These are phyloP conservation scores for Calypte anna DNA, from an alignment of 2,113 vertebrate genomes.

Conservation along the genomic window DNA sequence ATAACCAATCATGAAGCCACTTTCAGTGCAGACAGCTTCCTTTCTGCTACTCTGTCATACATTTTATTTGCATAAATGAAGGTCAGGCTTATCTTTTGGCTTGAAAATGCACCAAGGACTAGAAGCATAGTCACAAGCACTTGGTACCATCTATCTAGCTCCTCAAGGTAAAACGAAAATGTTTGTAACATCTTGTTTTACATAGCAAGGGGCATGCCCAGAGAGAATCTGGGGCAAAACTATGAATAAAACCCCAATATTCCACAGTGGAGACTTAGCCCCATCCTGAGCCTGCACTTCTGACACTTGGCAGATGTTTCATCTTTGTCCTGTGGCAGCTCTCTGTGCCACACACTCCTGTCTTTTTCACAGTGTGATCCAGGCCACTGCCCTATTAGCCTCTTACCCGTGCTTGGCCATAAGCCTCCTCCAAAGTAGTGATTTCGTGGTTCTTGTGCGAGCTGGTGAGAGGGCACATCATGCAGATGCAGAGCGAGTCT, in stretches of 20 bases:
- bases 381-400: not conserved
- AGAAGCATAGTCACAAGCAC: not conserved
- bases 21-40: not conserved
- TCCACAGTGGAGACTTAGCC: not conserved
- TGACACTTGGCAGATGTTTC: not conserved
- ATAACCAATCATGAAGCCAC: not conserved
- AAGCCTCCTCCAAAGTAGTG: slow-evolving; percentile 5
- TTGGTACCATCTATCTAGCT: not conserved
- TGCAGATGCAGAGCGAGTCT: slow-evolving; percentile 79
- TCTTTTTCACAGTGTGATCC: not conserved
- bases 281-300: not conserved
- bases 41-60: not conserved
- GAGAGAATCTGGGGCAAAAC: not conserved
- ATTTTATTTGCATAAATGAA: not conserved
- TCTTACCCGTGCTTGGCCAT: not conserved
- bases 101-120: not conserved
- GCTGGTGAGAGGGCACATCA: slow-evolving; percentile 73
- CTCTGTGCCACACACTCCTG: fast-evolving
- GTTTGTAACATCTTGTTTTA: not conserved
- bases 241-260: not conserved
- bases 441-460: slow-evolving; percentile 71
- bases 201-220: not conserved
- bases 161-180: not conserved
- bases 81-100: not conserved
- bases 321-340: not conserved